Evolutionary conservation across 2,113 vertebrate genomes (phyloP).

Genomic region (Sisor rabdophorus): DNA sequence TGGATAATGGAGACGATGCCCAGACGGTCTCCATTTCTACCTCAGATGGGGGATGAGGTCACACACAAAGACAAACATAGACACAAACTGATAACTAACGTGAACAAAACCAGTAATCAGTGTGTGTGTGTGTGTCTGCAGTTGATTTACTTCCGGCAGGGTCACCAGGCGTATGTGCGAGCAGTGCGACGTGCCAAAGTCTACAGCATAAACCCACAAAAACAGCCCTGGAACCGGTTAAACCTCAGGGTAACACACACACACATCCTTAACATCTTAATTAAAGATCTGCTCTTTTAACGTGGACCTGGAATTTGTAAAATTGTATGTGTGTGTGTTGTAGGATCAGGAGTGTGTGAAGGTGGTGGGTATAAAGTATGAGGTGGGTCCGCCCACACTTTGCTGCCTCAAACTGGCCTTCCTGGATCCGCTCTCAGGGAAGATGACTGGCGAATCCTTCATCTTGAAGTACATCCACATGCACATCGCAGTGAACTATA

Average conservation of each 20-base stretch:
- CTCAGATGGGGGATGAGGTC: conserved; percentile 99
- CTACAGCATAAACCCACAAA: conserved; percentile 92
- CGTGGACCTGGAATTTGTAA: no score
- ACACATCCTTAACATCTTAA: not conserved
- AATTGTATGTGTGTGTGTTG: conserved; percentile 11
- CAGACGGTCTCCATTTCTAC: conserved; percentile 89
- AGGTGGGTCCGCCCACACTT: conserved; percentile 91
- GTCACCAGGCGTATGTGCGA: conserved; percentile 95
- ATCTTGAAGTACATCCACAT: conserved; percentile 85
- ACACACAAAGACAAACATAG: not conserved
- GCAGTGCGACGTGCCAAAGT: conserved; percentile 90
- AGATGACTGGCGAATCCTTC: conserved; percentile 97
- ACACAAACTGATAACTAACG: not conserved
- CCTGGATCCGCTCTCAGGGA: conserved; percentile 90
- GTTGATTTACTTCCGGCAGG: conserved; percentile 96
- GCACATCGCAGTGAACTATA: not conserved
- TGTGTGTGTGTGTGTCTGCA: conserved; percentile 54
- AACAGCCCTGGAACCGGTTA: conserved; percentile 97
- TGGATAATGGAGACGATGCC: conserved; percentile 95
- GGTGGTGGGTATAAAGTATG: conserved; percentile 96
- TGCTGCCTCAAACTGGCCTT: conserved; percentile 97
- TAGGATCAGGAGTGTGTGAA: conserved; percentile 98
- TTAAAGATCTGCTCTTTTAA: no score
- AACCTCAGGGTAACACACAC: conserved; percentile 84
- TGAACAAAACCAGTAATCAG: not conserved